phyloP scores from a whole-genome alignment of 2,888 invertebrate species.

The Hirudinaria manillensis region DNA sequence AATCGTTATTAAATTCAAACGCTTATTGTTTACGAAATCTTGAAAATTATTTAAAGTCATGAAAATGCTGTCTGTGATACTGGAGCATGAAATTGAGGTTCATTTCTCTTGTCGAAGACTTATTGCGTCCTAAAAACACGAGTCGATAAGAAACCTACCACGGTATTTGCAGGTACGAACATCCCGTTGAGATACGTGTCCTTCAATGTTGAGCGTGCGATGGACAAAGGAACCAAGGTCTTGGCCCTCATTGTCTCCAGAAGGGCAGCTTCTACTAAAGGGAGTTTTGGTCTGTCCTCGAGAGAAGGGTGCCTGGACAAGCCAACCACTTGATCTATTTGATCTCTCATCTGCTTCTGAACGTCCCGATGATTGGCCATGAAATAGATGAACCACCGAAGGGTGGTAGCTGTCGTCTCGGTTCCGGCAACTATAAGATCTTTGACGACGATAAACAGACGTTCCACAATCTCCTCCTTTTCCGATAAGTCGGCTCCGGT shows the following conservation, averaged over 20 bases:
- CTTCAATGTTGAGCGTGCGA: slow-evolving; percentile 27
- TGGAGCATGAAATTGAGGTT: too few species aligned
- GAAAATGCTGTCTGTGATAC: neutral
- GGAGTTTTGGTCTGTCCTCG: slow-evolving; percentile 41
- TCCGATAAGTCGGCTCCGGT: neutral
- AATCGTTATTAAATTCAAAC: neutral
- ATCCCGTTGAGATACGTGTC: slow-evolving; percentile 37
- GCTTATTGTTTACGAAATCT: neutral
- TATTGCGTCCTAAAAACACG: too few species aligned
- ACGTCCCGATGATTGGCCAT: slow-evolving; percentile 46
- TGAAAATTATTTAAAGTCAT: neutral
- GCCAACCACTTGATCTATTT: slow-evolving; percentile 40
- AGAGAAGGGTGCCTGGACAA: slow-evolving; percentile 38
- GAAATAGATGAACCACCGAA: slow-evolving; percentile 42
- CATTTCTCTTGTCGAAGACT: too few species aligned
- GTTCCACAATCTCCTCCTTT: slow-evolving; percentile 28
- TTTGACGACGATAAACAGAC: slow-evolving; percentile 38
- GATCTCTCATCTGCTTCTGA: slow-evolving; percentile 44
- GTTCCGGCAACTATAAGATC: slow-evolving; percentile 42
- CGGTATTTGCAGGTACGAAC: neutral
- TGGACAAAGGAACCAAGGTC: neutral
- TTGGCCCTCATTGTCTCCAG: slow-evolving; percentile 44
- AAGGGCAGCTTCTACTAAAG: slow-evolving; percentile 45
- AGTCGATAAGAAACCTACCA: too few species aligned
- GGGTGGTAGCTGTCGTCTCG: slow-evolving; percentile 39